These are phyloP conservation scores for Lithobates pipiens DNA, from an alignment of 2,797 vertebrate species.

Conservation along the genomic window DNA sequence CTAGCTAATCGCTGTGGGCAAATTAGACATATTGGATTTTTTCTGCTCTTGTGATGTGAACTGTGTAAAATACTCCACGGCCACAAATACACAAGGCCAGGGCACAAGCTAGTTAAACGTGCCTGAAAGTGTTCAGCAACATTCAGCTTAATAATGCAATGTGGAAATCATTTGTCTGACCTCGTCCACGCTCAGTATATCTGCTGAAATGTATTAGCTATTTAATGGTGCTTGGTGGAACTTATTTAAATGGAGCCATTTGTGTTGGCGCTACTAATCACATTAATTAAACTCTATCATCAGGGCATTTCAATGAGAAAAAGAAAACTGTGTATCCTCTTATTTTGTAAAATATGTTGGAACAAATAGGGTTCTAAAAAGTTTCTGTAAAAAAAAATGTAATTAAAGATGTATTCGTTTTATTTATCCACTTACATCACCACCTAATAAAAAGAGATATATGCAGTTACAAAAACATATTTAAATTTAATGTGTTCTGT, in stretches of 20 bases:
- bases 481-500: background rate
- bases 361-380: slow-evolving; percentile 1
- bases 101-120: too few relatives aligned
- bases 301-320: background rate
- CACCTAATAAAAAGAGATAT: background rate
- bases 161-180: background rate
- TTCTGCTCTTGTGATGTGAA: background rate
- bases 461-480: background rate
- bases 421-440: slow-evolving; percentile 13
- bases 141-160: background rate
- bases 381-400: too few relatives aligned
- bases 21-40: background rate
- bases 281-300: background rate
- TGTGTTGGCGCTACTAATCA: background rate
- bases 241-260: too few relatives aligned
- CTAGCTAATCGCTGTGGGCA: background rate
- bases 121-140: background rate
- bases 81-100: background rate
- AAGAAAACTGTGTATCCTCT: background rate
- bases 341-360: background rate
- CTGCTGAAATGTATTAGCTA: too few relatives aligned
- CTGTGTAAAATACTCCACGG: background rate
- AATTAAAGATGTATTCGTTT: background rate
- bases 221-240: too few relatives aligned
- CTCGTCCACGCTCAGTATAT: too few relatives aligned